Base-by-base conservation (phyloP, 2,113 vertebrate genomes). In the Sorex fumeus region DNA sequence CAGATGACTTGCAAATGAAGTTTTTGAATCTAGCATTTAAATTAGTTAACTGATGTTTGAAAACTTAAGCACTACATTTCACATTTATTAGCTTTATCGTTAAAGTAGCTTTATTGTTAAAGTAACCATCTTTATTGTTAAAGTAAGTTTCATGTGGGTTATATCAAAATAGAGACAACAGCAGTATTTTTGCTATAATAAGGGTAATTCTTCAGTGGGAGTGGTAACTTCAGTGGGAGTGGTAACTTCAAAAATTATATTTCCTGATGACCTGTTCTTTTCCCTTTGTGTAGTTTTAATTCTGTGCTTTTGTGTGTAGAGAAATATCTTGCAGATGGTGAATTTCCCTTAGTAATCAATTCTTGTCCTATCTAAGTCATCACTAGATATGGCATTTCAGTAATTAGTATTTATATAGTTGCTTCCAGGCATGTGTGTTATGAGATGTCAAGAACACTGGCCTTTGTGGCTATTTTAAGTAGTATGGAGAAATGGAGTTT, bases 291-390 rank as follows among this genome's bases (percentile, higher is more conserved):
- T 87, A 53, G 62, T 76, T 93, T 95, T 95, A 32, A 78, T 88
- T 94, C 88, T 88, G 50, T 91, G 47, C 71, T 71, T 91, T 88
- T 93, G 50, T 92, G 92, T 92, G 25, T 47, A 81, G 62, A 93
- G 45, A 93, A 81, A 66, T 80, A 81, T 94, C 67, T 91, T 70
- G 34, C 83, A 87, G 76, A 86, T 93, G 53, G 72, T 74, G 86
- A 34, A 92, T 93, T 79, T 80, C 83, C 67, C 79, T 87, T 60
- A 60, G 76, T 94, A 81, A 90, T 94, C 86, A 62, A 77, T 87
- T 93, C 57, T 34, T 92, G 62, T 66, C 67, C 40, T 85, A 23
- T 87, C 88, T 91, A 92, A 96, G 87, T 93, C 84, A 89, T 89
- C n/a, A 0, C 83, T 64, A 90, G 47, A 80, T 57, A 36, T 45